These are phyloP conservation scores for Pungitius pungitius DNA, from an alignment of 2,113 vertebrate genomes.

Conservation along the genomic window DNA sequence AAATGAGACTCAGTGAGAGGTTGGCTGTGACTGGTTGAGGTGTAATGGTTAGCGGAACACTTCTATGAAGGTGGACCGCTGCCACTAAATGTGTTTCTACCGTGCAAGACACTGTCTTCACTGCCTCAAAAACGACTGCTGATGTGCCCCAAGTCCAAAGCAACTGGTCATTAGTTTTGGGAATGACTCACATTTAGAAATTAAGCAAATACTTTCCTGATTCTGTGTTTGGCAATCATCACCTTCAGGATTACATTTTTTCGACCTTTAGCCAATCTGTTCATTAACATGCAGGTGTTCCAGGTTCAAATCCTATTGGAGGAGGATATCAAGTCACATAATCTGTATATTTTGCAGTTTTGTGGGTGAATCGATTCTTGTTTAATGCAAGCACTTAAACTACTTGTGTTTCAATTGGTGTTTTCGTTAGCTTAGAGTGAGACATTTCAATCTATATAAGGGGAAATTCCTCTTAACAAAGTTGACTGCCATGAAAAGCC, in stretches of 20 bases:
- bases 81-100: conserved; percentile 4
- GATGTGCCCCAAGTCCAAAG: not conserved
- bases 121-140: not conserved
- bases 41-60: conserved; percentile 12
- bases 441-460: not conserved
- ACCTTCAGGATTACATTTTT: not conserved
- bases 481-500: not conserved
- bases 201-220: not conserved
- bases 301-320: not conserved
- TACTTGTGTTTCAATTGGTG: not conserved
- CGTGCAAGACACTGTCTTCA: not conserved
- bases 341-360: not conserved
- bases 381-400: not conserved
- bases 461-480: not conserved
- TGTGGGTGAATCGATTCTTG: not conserved
- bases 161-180: not conserved
- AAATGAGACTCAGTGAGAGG: conserved; percentile 3
- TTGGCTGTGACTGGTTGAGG: conserved; percentile 3
- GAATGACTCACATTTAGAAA: not conserved
- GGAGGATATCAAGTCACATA: not conserved
- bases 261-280: not conserved
- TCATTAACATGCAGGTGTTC: not conserved
- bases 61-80: conserved; percentile 11
- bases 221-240: not conserved
- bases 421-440: not conserved